These are phyloP conservation scores for Andinoacara biseriatus DNA, from an alignment of 2,113 vertebrate species.

Conservation along the genomic window DNA sequence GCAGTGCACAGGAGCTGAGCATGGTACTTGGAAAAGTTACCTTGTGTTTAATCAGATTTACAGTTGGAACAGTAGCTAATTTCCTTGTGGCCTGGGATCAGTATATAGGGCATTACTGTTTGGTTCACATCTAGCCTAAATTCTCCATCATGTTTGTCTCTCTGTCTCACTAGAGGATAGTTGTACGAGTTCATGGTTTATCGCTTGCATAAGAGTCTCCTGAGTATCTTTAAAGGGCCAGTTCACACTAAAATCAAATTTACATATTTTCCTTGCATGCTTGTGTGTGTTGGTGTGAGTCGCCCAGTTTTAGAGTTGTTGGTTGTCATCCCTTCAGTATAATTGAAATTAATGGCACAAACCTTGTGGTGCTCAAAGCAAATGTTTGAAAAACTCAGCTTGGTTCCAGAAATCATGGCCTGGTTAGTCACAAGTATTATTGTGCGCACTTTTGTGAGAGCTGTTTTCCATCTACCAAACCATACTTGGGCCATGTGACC, in stretches of 20 bases:
- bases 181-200: not conserved
- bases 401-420: not conserved
- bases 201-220: not conserved
- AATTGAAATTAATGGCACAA: not conserved
- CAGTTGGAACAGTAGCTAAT: not conserved
- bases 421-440: not conserved
- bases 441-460: not conserved
- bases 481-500: not conserved
- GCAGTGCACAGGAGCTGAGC: not conserved
- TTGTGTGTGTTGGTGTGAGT: not conserved
- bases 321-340: not conserved
- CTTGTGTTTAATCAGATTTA: constrained; percentile 10
- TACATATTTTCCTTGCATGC: not conserved
- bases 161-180: not conserved
- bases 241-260: not conserved
- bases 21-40: not conserved
- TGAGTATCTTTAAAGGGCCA: not conserved
- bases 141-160: not conserved
- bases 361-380: no score
- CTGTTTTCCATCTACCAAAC: not conserved
- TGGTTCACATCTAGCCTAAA: constrained; percentile 18
- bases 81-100: not conserved
- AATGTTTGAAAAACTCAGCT: not conserved
- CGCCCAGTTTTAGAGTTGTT: not conserved
- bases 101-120: not conserved